A percentile compares a stretch with the other conserved stretches of the same genome.
phyloP scores from a whole-genome alignment of 1,140 invertebrate genomes.

The Trypoxylus dichotomus region DNA sequence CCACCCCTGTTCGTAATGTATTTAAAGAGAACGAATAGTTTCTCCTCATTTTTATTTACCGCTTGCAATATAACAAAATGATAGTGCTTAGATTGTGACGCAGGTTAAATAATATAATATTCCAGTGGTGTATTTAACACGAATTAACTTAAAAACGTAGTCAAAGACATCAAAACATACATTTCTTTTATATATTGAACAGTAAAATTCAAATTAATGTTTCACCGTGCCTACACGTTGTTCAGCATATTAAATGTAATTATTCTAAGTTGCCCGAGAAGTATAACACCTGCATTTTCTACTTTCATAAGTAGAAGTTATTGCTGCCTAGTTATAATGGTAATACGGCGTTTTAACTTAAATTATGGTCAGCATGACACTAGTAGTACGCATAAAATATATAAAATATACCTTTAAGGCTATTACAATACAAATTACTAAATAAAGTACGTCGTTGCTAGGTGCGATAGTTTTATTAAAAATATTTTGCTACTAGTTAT shows the following conservation, averaged over 20 bases:
- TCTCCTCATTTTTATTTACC: too few relatives aligned
- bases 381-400: neutral
- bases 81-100: too few relatives aligned
- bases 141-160: too few relatives aligned
- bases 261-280: neutral
- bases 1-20: too few relatives aligned
- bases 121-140: too few relatives aligned
- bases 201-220: neutral
- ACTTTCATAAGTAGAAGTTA: neutral
- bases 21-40: too few relatives aligned
- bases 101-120: too few relatives aligned
- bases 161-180: too few relatives aligned
- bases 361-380: neutral
- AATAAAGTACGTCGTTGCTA: neutral
- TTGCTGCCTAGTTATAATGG: neutral
- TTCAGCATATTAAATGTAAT: neutral
- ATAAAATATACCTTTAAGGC: neutral
- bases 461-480: neutral
- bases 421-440: neutral
- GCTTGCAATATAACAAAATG: too few relatives aligned
- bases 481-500: neutral
- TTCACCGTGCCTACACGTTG: neutral
- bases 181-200: neutral
- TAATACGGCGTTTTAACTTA: neutral
- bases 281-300: neutral